Conservation (phyloP, 1,140 invertebrate species). For the Chrysoperla carnea region DNA sequence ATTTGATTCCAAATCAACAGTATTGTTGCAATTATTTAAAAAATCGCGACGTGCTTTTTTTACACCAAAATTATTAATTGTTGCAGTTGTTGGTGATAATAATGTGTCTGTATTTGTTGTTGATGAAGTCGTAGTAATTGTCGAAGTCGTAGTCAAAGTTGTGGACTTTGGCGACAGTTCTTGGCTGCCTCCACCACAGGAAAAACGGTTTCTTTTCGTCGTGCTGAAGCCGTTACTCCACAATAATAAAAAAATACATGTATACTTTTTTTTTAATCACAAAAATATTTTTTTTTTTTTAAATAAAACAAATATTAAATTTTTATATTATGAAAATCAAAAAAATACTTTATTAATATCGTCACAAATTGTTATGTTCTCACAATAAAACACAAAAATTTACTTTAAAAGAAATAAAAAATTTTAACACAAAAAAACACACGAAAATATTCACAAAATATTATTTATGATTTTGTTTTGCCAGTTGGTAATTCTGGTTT, state of each 20-base stretch:
- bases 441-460: too few species aligned
- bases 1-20: background rate
- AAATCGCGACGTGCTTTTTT: too few species aligned
- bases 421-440: too few species aligned
- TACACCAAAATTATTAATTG: too few species aligned
- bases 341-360: too few species aligned
- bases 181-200: slow-evolving; percentile 16
- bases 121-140: background rate
- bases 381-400: too few species aligned
- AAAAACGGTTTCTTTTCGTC: slow-evolving; percentile 22
- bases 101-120: slow-evolving; percentile 3
- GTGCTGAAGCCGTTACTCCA: slow-evolving; percentile 19
- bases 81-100: too few species aligned
- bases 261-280: background rate
- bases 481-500: too few species aligned
- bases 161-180: slow-evolving; percentile 17
- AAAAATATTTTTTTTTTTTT: background rate
- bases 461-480: too few species aligned
- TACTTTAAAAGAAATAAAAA: too few species aligned
- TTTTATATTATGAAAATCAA: too few species aligned
- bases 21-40: background rate
- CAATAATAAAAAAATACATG: slow-evolving; percentile 11
- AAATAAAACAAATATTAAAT: background rate
- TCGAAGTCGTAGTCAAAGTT: slow-evolving; percentile 3
- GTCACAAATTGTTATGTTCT: too few species aligned